Conservation (phyloP, 64 coral and sea anemone species). For the Montipora sp. region DNA sequence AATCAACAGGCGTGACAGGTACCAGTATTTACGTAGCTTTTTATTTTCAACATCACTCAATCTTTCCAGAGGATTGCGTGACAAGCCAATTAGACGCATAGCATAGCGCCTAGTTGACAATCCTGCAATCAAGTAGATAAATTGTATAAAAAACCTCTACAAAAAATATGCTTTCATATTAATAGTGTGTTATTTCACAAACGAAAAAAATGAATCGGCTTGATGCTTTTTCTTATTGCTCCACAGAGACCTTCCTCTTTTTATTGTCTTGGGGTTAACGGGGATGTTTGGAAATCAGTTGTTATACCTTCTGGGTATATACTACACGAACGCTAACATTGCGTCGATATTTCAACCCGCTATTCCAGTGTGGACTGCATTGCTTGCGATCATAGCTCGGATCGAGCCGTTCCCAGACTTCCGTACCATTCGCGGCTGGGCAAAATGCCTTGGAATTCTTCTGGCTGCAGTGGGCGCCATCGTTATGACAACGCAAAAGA, state of each 20-base stretch:
- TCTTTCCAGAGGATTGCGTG: too few relatives aligned
- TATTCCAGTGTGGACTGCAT: constrained; percentile 85
- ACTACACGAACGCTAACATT: constrained; percentile 91
- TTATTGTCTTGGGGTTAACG: constrained; percentile 67
- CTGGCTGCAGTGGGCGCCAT: constrained; percentile 62
- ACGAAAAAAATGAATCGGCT: too few relatives aligned
- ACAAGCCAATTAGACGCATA: too few relatives aligned
- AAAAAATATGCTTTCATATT: too few relatives aligned
- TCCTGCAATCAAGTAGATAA: too few relatives aligned
- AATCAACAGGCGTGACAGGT: too few relatives aligned
- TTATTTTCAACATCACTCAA: too few relatives aligned
- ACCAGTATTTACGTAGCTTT: too few relatives aligned
- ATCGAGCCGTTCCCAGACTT: constrained; percentile 75
- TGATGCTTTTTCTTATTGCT: neutral
- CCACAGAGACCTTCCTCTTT: constrained; percentile 81
- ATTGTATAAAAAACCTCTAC: too few relatives aligned
- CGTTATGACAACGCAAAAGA: constrained; percentile 53
- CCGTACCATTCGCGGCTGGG: constrained; percentile 70
- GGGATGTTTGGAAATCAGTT: constrained; percentile 92
- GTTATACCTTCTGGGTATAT: constrained; percentile 79
- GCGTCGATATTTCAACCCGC: constrained; percentile 85
- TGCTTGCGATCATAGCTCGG: constrained; percentile 71
- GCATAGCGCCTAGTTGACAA: too few relatives aligned
- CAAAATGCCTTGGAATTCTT: constrained; percentile 76
- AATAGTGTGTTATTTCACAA: too few relatives aligned